phyloP scores from a whole-genome alignment of 2,888 invertebrate species.

The Cryptosula pallasiana region DNA sequence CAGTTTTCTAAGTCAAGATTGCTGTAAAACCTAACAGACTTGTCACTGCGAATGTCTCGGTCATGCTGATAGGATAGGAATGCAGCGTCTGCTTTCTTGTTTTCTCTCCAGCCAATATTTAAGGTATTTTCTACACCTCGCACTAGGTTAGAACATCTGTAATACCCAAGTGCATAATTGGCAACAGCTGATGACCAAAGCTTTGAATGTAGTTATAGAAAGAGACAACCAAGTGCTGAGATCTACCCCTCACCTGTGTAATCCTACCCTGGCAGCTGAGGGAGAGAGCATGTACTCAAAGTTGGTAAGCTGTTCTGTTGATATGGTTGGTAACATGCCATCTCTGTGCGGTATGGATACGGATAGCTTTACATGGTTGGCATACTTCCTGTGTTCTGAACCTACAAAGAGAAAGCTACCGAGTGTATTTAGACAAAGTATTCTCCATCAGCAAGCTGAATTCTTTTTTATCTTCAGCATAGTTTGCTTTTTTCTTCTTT shows the following conservation, averaged over 20 bases:
- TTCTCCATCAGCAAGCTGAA: no score
- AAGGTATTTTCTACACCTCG: slow-evolving; percentile 38
- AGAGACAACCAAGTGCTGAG: background rate
- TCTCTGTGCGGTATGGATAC: slow-evolving; percentile 50
- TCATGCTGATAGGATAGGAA: slow-evolving; percentile 47
- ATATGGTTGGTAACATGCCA: slow-evolving; percentile 50
- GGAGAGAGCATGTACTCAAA: slow-evolving; percentile 49
- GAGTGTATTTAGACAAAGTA: no score
- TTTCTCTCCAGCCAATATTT: slow-evolving; percentile 40
- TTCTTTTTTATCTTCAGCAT: no score
- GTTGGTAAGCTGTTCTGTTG: slow-evolving; percentile 48
- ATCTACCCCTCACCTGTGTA: slow-evolving; percentile 33
- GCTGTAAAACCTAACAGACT: slow-evolving; percentile 49
- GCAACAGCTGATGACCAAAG: background rate
- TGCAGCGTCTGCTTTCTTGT: slow-evolving; percentile 35
- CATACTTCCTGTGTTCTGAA: slow-evolving; percentile 39
- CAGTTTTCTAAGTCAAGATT: slow-evolving; percentile 51
- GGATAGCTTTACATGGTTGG: slow-evolving; percentile 45
- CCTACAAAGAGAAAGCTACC: slow-evolving; percentile 34
- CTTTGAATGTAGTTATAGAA: background rate
- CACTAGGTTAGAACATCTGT: slow-evolving; percentile 48
- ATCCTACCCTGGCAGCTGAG: slow-evolving; percentile 44
- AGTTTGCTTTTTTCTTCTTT: no score
- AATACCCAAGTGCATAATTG: background rate
- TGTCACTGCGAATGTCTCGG: slow-evolving; percentile 34